These are phyloP conservation scores for Silurus glanis DNA, from an alignment of 2,113 vertebrate species.

Conservation along the genomic window DNA sequence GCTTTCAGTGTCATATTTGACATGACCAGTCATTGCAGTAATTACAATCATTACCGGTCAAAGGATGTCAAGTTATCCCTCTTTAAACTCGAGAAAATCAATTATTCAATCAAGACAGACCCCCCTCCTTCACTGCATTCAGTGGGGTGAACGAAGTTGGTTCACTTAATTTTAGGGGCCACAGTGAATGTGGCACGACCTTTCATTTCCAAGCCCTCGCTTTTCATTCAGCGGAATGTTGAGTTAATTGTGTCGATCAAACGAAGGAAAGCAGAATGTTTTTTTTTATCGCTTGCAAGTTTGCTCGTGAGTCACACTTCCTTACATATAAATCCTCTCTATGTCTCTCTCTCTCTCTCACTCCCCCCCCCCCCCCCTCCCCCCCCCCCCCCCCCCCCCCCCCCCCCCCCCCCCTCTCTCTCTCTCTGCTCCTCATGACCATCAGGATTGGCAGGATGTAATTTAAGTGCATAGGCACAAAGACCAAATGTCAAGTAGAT, in stretches of 20 bases:
- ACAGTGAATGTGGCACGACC: slow-evolving; percentile 76
- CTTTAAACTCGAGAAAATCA: slow-evolving; percentile 95
- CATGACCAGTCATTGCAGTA: slow-evolving; percentile 88
- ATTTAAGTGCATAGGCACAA: slow-evolving; percentile 80
- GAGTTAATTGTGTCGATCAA: slow-evolving; percentile 79
- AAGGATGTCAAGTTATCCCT: slow-evolving; percentile 99
- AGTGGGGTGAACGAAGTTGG: slow-evolving; percentile 82
- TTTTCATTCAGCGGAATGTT: slow-evolving; percentile 76
- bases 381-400: slow-evolving; percentile 65
- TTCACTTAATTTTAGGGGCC: slow-evolving; percentile 94
- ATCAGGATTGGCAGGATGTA: slow-evolving; percentile 79
- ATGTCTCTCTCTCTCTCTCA: slow-evolving; percentile 47
- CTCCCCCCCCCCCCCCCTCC: no score
- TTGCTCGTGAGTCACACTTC: slow-evolving; percentile 20
- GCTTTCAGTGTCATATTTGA: slow-evolving; percentile 98
- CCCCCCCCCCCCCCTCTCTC: slow-evolving; percentile 62
- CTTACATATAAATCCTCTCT: slow-evolving; percentile 31
- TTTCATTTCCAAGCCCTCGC: slow-evolving; percentile 75
- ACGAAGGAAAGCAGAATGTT: slow-evolving; percentile 69
- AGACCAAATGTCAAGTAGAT: slow-evolving; percentile 78
- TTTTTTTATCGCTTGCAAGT: slow-evolving; percentile 61
- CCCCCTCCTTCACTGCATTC: slow-evolving; percentile 80
- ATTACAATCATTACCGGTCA: slow-evolving; percentile 99
- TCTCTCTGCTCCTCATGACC: slow-evolving; percentile 65
- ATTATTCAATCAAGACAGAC: slow-evolving; percentile 98